Evolutionary conservation across 2,113 vertebrate species (phyloP).

Genomic region (Colossoma macropomum): DNA sequence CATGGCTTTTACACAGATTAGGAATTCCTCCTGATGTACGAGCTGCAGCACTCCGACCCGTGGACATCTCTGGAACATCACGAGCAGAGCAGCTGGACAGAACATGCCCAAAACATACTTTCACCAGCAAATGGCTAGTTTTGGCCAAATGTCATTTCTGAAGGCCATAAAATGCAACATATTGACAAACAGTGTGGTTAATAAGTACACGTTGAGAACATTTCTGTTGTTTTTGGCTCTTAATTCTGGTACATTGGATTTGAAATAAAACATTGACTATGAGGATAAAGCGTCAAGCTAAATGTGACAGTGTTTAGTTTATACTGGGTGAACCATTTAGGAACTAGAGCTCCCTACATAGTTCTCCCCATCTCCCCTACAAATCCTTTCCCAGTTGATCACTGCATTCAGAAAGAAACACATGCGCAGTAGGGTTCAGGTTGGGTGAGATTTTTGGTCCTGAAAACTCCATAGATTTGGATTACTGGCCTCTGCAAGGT

Average conservation of each 20-base stretch:
- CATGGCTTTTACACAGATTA: conserved; percentile 68
- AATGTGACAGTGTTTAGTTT: not conserved
- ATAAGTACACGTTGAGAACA: not conserved
- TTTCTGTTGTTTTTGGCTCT: not conserved
- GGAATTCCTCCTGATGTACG: conserved; percentile 64
- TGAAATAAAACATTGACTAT: not conserved
- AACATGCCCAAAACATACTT: not conserved
- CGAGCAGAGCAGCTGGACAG: conserved; percentile 30
- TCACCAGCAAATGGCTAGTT: not conserved
- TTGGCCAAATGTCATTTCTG: no score
- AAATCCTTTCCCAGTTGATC: not conserved
- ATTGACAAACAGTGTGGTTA: not conserved
- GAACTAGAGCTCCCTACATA: no score
- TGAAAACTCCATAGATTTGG: not conserved
- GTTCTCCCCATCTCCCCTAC: no score
- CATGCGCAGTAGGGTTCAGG: not conserved
- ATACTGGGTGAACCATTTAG: no score
- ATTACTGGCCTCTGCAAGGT: no score
- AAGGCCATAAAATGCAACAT: not conserved
- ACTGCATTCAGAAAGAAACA: not conserved
- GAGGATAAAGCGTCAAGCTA: not conserved
- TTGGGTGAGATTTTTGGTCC: not conserved
- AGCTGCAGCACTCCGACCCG: conserved; percentile 51
- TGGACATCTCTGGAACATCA: conserved; percentile 45
- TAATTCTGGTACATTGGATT: not conserved